These are phyloP conservation scores for Lasioglossum zephyrum DNA, from an alignment of 2,888 invertebrate genomes.

Conservation along the genomic window DNA sequence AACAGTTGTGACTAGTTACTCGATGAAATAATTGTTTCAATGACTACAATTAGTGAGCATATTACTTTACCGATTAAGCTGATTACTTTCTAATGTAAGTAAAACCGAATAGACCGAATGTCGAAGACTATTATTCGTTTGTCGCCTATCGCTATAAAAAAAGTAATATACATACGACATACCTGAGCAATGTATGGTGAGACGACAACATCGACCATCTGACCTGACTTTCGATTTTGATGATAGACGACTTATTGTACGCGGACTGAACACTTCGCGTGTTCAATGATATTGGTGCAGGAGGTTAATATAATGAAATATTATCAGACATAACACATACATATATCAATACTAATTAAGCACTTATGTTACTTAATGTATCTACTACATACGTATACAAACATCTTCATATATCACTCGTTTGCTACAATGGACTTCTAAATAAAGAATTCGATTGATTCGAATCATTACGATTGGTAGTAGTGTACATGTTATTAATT, in stretches of 20 bases:
- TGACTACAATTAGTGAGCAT: conserved; percentile 15
- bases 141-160: conserved; percentile 18
- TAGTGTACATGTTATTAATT: neutral
- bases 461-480: neutral
- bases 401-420: conserved; percentile 16
- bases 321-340: neutral
- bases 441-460: neutral
- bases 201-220: neutral
- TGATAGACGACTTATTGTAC: neutral
- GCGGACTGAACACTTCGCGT: conserved; percentile 73
- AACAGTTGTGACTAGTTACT: conserved; percentile 61
- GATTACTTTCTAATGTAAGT: neutral
- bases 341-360: conserved; percentile 29
- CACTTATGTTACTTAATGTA: conserved; percentile 56
- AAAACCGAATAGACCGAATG: conserved; percentile 2
- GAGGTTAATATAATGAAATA: conserved; percentile 36
- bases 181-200: neutral
- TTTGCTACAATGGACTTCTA: neutral
- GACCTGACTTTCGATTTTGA: neutral
- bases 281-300: conserved; percentile 63
- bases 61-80: neutral
- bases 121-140: neutral
- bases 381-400: conserved; percentile 62
- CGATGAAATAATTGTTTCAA: neutral
- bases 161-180: conserved; percentile 27